Percentiles rank a stretch among this genome's conserved stretches.
Evolutionary conservation across 2,888 invertebrate species (phyloP).

Genomic region (Mylabris sibirica): DNA sequence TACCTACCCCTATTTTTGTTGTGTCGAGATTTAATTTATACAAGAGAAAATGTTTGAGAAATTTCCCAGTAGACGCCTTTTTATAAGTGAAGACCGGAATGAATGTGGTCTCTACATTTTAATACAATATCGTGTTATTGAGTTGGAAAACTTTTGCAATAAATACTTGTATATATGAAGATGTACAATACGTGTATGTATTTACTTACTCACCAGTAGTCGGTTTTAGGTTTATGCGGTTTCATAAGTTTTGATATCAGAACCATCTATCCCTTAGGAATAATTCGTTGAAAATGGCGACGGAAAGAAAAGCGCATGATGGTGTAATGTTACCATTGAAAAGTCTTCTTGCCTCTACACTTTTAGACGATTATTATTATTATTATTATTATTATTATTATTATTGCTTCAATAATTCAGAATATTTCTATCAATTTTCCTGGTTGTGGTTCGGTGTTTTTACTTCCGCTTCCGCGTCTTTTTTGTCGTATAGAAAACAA

Average conservation of each 20-base stretch:
- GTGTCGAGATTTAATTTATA: neutral
- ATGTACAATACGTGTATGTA: neutral
- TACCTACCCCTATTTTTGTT: conserved; percentile 6
- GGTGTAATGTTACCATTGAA: neutral
- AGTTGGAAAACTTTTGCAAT: conserved; percentile 5
- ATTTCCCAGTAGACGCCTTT: conserved; percentile 8
- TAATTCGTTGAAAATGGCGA: neutral
- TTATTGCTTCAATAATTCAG: neutral
- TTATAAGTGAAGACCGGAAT: neutral
- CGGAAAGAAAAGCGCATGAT: neutral
- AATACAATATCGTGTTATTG: conserved; percentile 2
- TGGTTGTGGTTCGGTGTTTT: neutral
- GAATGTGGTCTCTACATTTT: too few species aligned
- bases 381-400: too few species aligned
- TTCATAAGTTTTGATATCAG: conserved; percentile 7
- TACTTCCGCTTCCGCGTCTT: neutral
- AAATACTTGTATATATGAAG: conserved; percentile 13
- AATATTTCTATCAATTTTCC: neutral
- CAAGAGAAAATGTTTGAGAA: neutral
- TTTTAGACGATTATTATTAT: neutral
- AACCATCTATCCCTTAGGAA: neutral
- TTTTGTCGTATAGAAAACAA: neutral
- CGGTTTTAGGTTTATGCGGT: conserved; percentile 9
- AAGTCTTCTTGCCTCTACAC: neutral
- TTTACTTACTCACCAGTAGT: neutral